phyloP scores from a whole-genome alignment of 2,797 vertebrate species.

The Dendrocincla fuliginosa region DNA sequence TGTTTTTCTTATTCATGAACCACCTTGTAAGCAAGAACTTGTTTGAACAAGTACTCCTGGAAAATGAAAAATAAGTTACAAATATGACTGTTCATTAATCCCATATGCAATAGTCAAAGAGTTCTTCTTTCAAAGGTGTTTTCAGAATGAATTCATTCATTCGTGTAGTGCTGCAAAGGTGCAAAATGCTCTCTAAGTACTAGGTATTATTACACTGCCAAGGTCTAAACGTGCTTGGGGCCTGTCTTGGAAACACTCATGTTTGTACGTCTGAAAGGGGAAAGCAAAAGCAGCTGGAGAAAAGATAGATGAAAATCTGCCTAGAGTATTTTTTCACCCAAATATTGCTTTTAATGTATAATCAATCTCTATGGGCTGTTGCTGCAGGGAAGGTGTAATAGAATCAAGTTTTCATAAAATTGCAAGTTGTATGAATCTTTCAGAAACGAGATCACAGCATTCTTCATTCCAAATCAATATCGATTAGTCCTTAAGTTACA shows the following conservation, averaged over 20 bases:
- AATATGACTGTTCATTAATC: constrained; percentile 22
- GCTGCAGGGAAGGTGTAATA: constrained; percentile 41
- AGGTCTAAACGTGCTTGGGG: background rate
- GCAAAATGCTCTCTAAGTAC: background rate
- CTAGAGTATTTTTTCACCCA: background rate
- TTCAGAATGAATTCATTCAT: background rate
- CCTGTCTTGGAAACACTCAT: background rate
- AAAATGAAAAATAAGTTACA: constrained; percentile 38
- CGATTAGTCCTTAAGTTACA: constrained; percentile 44
- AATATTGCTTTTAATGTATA: constrained; percentile 44
- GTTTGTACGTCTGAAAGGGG: background rate
- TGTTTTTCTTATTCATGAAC: constrained; percentile 25
- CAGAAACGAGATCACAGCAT: constrained; percentile 5
- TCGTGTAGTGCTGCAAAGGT: background rate
- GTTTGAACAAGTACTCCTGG: constrained; percentile 5
- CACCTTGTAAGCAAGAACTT: background rate
- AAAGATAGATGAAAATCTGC: background rate
- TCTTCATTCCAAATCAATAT: constrained; percentile 46
- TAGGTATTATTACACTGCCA: background rate
- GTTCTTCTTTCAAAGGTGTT: constrained; percentile 8
- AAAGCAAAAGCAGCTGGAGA: background rate
- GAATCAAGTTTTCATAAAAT: constrained; percentile 44
- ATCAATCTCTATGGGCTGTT: constrained; percentile 55
- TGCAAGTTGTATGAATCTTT: constrained; percentile 28
- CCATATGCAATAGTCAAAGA: background rate